Base-by-base conservation (phyloP, 2,113 vertebrate species). In the Dolichallabes microphthalmus region DNA sequence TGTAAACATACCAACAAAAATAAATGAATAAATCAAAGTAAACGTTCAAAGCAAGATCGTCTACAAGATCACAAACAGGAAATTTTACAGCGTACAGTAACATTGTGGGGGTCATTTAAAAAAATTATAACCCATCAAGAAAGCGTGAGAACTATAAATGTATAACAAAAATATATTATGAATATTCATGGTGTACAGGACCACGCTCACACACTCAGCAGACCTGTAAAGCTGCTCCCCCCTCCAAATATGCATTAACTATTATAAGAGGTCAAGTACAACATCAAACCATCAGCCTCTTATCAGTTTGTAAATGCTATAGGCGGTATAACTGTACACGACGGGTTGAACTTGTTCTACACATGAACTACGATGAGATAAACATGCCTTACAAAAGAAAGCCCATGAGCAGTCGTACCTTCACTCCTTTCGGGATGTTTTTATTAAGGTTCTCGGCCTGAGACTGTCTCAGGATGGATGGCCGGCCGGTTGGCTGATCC, bases 391-490 rank as follows among this genome's bases (percentile, higher is more conserved):
- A 3, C 71, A 30, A 52, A 63, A 19, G 19, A 61, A 61, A 61
- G 6, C 45, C 30, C 55, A 35, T 74, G n/a, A 12, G n/a, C 14
- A 20, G 73, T 12, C 80, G 9, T 90, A 95, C 95, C 96, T 98
- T 99, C 14, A 89, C 53, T 0, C 88, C 90, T 90, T 94, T 97
- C 17, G 87, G 88, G 55, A 90, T 80, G 15, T 66, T 93, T 90
- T 92, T 97, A 57, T 90, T 95, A 3, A 98, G 83, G 88, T 99
- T 99, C 86, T 98, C 97, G 3, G 95, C 95, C 91, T 98, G 96
- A 2, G 96, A 96, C 27, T 86, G 91, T 0, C 96, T 94, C 22
- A 98, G 92, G 84, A 97, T 96, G 0, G 98, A 96, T 0, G 95
- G 92, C 79, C 95, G 96, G 82, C 97, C 96, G 0, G 95, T 96